Evolutionary conservation across 2,797 vertebrate species (phyloP), one percentile per base, ranked within the genome.

Genomic region (Champsocephalus gunnari): DNA sequence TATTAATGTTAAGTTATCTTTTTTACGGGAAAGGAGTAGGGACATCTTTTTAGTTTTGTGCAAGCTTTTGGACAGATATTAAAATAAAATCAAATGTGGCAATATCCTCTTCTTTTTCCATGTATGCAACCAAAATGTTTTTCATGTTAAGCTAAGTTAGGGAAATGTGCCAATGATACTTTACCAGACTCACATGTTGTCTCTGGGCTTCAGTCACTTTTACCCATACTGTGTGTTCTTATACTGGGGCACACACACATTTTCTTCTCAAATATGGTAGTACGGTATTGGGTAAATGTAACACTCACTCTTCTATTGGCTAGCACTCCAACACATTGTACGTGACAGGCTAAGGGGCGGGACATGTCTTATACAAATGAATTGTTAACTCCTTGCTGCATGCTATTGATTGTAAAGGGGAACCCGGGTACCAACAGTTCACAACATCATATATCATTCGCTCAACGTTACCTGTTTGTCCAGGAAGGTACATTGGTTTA

Each of bases 401-500:
- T 12, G 16, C 13, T 58, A 5, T 24, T 60, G n/a, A 9, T 21
- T 43, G 13, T 17, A 53, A 24, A 65, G 4, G 5, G 11, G 0
- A 41, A 24, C 1, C 4, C 4, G 0, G 1, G 4, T 24, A 43
- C 3, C 17, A 41, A 12, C 41, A 56, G n/a, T 19, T 1, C 3
- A n/a, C 16, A 54, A 60, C 41, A 56, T 34, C 48, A 14, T 7
- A 74, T 16, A 17, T 19, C 24, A 63, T 59, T 10, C 34, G 12
- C 21, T 65, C 8, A 21, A 3, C 11, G 4, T 75, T 85, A 89
- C 88, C 96, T 84, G 87, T 95, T 87, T 99, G 96, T 69, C 82
- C 94, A 0, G 96, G 96, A 62, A 95, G 96, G 91, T 98, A 98
- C 91, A 97, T 93, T 4, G 96, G 94, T 91, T 97, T 98, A 83